phyloP scores from a whole-genome alignment of 2,113 vertebrate species.

The Piprites chloris region DNA sequence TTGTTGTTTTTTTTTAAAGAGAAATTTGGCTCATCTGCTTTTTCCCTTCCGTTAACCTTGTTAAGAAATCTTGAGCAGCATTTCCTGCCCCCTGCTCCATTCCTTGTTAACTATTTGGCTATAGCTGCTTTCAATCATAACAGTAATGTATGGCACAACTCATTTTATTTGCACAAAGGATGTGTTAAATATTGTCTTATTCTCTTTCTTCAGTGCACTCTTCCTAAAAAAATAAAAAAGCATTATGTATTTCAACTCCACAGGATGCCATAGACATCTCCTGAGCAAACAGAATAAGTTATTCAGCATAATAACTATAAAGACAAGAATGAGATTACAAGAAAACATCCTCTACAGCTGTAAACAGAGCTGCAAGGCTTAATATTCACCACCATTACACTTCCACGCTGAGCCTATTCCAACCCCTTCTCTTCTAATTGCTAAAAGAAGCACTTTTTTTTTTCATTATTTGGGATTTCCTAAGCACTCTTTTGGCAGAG shows the following conservation, averaged over 20 bases:
- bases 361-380: constrained; percentile 9
- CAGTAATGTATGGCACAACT: background rate
- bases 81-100: background rate
- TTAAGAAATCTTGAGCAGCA: background rate
- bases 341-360: constrained; percentile 9
- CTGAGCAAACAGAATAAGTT: constrained; percentile 18
- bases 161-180: background rate
- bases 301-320: background rate
- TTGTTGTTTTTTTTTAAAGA: background rate
- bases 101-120: background rate
- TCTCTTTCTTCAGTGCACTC: background rate
- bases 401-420: background rate
- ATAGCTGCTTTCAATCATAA: background rate
- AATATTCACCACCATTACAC: background rate
- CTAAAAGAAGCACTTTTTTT: background rate
- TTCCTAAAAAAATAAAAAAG: background rate
- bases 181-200: background rate
- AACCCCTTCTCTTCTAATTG: background rate
- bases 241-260: background rate
- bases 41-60: background rate
- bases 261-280: background rate
- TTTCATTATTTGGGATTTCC: background rate
- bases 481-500: background rate
- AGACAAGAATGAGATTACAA: constrained; percentile 25
- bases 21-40: background rate